A percentile compares a stretch with the other conserved stretches of the same genome.
Evolutionary conservation across 1,140 invertebrate species (phyloP).

Genomic region (Wasmannia auropunctata): DNA sequence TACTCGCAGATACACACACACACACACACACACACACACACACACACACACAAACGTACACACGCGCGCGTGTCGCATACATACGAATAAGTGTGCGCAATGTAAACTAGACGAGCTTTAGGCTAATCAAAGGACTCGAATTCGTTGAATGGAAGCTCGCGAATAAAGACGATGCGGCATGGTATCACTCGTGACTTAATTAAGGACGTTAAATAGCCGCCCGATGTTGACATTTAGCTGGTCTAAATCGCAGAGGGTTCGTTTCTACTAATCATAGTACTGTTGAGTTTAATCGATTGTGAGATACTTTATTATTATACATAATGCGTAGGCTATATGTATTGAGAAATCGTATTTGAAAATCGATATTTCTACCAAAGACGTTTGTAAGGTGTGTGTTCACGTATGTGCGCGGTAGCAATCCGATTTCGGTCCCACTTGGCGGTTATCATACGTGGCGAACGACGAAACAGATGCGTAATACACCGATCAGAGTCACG

Average conservation of each 20-base stretch:
- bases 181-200: conserved; percentile 64
- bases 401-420: conserved; percentile 56
- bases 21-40: neutral
- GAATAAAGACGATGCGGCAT: conserved; percentile 40
- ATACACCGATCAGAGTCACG: neutral
- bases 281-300: conserved; percentile 69
- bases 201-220: conserved; percentile 68
- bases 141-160: conserved; percentile 39
- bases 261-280: conserved; percentile 71
- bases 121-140: conserved; percentile 48
- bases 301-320: conserved; percentile 66
- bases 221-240: conserved; percentile 77
- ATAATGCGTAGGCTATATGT: conserved; percentile 40
- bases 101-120: conserved; percentile 69
- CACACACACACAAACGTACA: neutral
- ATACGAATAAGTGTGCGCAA: conserved; percentile 45
- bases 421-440: conserved; percentile 46
- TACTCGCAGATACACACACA: neutral
- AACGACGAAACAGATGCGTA: neutral
- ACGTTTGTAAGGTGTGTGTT: conserved; percentile 65
- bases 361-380: conserved; percentile 68
- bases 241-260: conserved; percentile 78
- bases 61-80: conserved; percentile 3
- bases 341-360: conserved; percentile 47
- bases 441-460: neutral